Evolutionary conservation across 2,888 invertebrate species (phyloP).

Genomic region (Pristionchus arcanus): DNA sequence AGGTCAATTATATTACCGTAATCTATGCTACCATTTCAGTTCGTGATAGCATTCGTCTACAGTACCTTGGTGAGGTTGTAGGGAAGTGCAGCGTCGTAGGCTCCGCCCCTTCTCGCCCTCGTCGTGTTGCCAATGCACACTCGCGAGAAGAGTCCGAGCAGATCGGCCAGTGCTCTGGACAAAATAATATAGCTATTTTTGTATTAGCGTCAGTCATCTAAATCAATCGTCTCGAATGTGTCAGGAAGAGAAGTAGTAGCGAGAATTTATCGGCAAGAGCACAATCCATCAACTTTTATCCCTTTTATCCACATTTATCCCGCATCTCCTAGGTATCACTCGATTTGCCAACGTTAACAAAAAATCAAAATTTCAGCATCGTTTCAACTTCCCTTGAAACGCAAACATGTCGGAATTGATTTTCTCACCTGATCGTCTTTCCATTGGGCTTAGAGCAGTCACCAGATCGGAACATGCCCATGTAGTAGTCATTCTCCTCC

Average conservation of each 20-base stretch:
- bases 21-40: neutral
- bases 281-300: too few species aligned
- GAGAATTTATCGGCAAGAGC: too few species aligned
- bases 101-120: constrained; percentile 13
- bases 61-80: constrained; percentile 52
- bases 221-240: neutral
- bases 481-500: constrained; percentile 65
- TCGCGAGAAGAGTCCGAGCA: constrained; percentile 51
- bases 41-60: neutral
- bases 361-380: too few species aligned
- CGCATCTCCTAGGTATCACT: too few species aligned
- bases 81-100: neutral
- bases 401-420: neutral
- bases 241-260: too few species aligned
- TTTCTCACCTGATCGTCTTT: constrained; percentile 2
- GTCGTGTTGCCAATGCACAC: constrained; percentile 50
- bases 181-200: too few species aligned
- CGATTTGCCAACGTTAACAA: too few species aligned
- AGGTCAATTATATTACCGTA: neutral
- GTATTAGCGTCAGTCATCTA: too few species aligned
- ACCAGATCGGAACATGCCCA: constrained; percentile 58
- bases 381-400: neutral
- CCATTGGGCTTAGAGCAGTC: constrained; percentile 35
- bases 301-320: too few species aligned
- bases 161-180: constrained; percentile 40